These are phyloP conservation scores for Sinohyriopsis cumingii DNA, from an alignment of 2,888 invertebrate species.

Conservation along the genomic window DNA sequence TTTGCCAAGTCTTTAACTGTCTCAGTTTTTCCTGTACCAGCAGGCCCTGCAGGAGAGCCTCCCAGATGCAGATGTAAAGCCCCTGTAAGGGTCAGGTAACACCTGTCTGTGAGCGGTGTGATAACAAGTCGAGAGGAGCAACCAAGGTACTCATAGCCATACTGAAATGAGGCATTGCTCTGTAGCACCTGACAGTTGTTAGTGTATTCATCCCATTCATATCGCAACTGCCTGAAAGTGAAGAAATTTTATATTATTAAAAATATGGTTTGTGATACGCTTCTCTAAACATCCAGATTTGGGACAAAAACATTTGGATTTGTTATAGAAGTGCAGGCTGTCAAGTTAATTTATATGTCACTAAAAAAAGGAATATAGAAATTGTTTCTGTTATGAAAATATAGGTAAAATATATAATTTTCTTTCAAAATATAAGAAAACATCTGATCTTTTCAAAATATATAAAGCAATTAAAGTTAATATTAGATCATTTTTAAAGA, in stretches of 20 bases:
- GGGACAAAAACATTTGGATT: too few species aligned
- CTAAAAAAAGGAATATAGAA: too few species aligned
- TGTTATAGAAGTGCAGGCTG: too few species aligned
- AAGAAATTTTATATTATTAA: not conserved
- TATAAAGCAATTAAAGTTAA: too few species aligned
- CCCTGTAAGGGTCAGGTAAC: conserved; percentile 70
- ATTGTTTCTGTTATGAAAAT: too few species aligned
- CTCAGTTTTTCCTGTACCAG: conserved; percentile 72
- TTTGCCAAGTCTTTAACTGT: conserved; percentile 72
- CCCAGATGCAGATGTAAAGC: conserved; percentile 70
- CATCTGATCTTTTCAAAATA: too few species aligned
- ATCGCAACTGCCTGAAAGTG: conserved; percentile 67
- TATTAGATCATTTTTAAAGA: too few species aligned
- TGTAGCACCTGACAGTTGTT: conserved; percentile 70
- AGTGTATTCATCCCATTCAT: conserved; percentile 71
- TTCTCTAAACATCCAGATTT: too few species aligned
- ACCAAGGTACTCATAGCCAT: conserved; percentile 72
- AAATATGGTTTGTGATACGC: too few species aligned
- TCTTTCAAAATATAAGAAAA: too few species aligned
- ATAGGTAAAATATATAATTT: too few species aligned
- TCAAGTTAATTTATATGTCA: too few species aligned
- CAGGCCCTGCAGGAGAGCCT: conserved; percentile 71
- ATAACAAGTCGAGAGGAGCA: conserved; percentile 71
- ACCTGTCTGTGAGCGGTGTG: conserved; percentile 70
- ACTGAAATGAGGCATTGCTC: conserved; percentile 68